Percentiles rank a stretch among this genome's conserved stretches.
These are phyloP conservation scores for Epistrophella euchroma DNA, from an alignment of 2,888 invertebrate species.

Conservation along the genomic window DNA sequence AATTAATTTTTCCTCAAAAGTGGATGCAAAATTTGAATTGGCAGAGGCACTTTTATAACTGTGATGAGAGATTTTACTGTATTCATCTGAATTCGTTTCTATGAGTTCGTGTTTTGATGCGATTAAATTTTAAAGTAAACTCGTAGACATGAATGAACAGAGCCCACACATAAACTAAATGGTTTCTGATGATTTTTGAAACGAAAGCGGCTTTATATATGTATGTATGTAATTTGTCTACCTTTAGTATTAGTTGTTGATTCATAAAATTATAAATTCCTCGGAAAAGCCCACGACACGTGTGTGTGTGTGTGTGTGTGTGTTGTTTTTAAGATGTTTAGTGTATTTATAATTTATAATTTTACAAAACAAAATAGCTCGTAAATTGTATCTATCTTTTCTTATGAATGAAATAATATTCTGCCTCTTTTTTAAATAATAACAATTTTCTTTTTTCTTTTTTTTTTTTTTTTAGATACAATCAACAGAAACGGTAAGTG, in stretches of 20 bases:
- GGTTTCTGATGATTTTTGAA: not conserved
- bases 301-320: not conserved
- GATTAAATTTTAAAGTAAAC: not conserved
- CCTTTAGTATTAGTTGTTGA: not conserved
- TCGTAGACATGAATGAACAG: no score
- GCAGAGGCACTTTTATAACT: no score
- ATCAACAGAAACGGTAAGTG: slow-evolving; percentile 7
- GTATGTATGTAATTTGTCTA: no score
- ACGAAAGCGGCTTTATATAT: not conserved
- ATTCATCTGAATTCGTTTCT: not conserved
- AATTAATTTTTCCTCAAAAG: no score
- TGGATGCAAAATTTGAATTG: no score
- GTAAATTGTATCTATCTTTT: not conserved
- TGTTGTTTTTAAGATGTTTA: not conserved
- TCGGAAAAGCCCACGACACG: not conserved
- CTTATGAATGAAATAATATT: not conserved
- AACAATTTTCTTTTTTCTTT: not conserved
- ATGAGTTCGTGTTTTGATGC: not conserved
- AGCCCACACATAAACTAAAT: slow-evolving; percentile 13
- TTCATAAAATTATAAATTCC: not conserved
- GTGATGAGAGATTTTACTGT: not conserved
- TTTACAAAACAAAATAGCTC: not conserved
- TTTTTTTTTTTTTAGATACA: not conserved
- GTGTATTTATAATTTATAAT: not conserved
- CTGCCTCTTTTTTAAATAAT: not conserved